Evolutionary conservation across 2,113 vertebrate genomes (phyloP).

Genomic region (Micronycteris hirsuta): DNA sequence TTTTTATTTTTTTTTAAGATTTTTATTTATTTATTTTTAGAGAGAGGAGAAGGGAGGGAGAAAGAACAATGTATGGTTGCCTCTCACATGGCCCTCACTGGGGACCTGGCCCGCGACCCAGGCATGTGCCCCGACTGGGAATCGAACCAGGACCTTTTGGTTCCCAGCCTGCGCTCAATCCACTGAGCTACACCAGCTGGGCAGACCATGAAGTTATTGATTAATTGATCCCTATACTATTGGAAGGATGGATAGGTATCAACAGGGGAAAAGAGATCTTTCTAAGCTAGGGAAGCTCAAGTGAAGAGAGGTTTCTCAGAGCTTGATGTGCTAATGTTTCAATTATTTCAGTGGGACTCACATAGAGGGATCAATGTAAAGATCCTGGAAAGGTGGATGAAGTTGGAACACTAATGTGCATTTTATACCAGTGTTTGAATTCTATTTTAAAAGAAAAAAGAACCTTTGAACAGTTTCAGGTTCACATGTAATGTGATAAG

Average conservation of each 20-base stretch:
- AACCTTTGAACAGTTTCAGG: background rate
- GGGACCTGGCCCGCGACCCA: no score
- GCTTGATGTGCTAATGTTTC: background rate
- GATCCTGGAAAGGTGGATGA: background rate
- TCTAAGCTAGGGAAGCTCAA: background rate
- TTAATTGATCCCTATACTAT: background rate
- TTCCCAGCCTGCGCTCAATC: no score
- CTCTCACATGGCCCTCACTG: no score
- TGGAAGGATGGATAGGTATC: background rate
- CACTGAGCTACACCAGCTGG: no score
- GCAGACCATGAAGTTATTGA: no score
- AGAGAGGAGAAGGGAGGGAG: no score
- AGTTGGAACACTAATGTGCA: background rate
- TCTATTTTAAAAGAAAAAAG: background rate
- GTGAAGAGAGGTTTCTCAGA: background rate
- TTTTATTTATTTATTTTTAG: no score
- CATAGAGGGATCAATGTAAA: background rate
- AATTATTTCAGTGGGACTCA: background rate
- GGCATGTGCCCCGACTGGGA: no score
- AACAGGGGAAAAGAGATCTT: background rate
- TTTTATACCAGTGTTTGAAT: background rate
- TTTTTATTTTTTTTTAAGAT: no score
- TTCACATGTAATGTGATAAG: background rate
- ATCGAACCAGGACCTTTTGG: no score
- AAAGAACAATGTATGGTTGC: no score